Evolutionary conservation across 2,113 vertebrate genomes (phyloP).

Genomic region (Clinocottus analis): DNA sequence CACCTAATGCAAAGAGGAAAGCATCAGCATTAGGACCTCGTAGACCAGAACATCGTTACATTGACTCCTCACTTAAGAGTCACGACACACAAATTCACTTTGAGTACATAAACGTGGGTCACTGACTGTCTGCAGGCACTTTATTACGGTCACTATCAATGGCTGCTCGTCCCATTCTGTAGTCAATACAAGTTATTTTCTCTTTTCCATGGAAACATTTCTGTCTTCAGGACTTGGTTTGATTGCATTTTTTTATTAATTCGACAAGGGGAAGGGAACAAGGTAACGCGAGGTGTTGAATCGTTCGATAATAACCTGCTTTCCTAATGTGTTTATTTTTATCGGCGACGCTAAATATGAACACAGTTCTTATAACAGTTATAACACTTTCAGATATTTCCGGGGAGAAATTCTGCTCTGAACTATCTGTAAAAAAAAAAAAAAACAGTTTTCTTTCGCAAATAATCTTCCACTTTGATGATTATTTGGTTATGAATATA

Average conservation of each 20-base stretch:
- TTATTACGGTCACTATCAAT: background rate
- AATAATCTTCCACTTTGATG: background rate
- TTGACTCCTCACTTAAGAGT: background rate
- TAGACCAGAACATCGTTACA: slow-evolving; percentile 24
- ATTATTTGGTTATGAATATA: background rate
- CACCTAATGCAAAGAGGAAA: slow-evolving; percentile 45
- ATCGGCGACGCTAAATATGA: background rate
- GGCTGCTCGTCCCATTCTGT: background rate
- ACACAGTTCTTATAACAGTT: background rate
- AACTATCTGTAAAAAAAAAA: too few relatives aligned
- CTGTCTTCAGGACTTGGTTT: background rate
- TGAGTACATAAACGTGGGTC: background rate
- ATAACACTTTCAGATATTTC: background rate
- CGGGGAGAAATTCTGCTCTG: background rate
- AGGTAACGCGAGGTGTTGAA: background rate
- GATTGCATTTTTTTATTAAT: background rate
- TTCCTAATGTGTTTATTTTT: background rate
- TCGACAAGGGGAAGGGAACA: too few relatives aligned
- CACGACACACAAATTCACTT: background rate
- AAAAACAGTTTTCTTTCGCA: background rate
- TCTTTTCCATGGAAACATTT: background rate
- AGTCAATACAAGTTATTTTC: background rate
- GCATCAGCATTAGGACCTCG: slow-evolving; percentile 21
- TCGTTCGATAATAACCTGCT: background rate
- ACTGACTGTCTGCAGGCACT: background rate